phyloP scores from a whole-genome alignment of 1,140 invertebrate genomes.

The Apis cerana region DNA sequence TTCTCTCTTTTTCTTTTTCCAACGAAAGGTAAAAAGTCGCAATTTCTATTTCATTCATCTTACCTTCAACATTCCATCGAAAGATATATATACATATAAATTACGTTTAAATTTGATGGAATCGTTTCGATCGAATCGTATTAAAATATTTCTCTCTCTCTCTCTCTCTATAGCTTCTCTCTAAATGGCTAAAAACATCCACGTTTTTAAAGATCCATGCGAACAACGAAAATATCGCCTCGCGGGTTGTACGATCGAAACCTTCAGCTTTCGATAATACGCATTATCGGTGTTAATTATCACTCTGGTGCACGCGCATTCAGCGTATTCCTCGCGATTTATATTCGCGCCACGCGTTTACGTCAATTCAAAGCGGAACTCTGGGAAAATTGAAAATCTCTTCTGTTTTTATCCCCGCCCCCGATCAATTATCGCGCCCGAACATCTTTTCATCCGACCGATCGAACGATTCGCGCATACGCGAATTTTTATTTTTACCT shows the following conservation, averaged over 20 bases:
- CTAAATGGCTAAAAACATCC: not conserved
- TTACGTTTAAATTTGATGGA: too few species aligned
- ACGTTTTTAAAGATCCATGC: not conserved
- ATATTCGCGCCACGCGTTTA: not conserved
- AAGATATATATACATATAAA: too few species aligned
- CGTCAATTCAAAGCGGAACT: not conserved
- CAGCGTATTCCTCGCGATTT: not conserved
- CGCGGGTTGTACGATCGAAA: too few species aligned
- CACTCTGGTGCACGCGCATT: not conserved
- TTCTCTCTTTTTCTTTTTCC: not conserved
- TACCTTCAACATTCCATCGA: too few species aligned
- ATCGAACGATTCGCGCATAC: not conserved
- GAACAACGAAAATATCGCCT: not conserved
- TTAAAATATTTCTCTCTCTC: too few species aligned
- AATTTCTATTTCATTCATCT: not conserved
- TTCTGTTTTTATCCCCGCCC: not conserved
- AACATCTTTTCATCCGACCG: not conserved
- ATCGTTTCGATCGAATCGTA: too few species aligned
- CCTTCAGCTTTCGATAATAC: constrained; percentile 7
- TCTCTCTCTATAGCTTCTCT: not conserved
- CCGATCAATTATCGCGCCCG: not conserved
- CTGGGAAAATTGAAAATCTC: not conserved
- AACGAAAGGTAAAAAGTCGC: not conserved
- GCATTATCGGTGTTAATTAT: constrained; percentile 35
- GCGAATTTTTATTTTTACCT: not conserved